phyloP scores from a whole-genome alignment of 2,888 invertebrate species.

The Leptopilina drosophilae region DNA sequence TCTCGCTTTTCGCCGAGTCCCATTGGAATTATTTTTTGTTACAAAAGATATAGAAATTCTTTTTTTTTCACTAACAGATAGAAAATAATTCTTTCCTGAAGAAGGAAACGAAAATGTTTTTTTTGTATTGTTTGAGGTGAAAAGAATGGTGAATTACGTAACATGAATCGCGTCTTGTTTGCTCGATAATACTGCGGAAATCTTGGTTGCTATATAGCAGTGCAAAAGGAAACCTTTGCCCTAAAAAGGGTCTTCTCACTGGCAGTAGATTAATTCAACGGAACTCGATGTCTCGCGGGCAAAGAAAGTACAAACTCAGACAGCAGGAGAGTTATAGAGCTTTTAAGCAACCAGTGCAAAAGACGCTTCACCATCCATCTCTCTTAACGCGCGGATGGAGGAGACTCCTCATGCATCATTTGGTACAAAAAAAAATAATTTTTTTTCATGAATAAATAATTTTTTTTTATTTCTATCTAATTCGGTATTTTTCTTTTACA shows the following conservation, averaged over 20 bases:
- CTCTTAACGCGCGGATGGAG: slow-evolving; percentile 34
- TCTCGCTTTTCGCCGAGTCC: neutral
- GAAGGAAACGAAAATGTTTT: neutral
- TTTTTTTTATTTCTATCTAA: neutral
- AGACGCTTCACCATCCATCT: slow-evolving; percentile 13
- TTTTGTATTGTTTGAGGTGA: neutral
- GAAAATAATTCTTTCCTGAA: too few species aligned
- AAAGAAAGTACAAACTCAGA: slow-evolving; percentile 16
- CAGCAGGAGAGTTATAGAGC: slow-evolving; percentile 34
- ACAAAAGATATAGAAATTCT: neutral
- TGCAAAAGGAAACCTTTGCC: slow-evolving; percentile 2
- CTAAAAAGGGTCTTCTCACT: slow-evolving; percentile 17
- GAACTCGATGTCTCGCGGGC: slow-evolving; percentile 33
- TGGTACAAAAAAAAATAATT: neutral
- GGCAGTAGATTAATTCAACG: slow-evolving; percentile 33
- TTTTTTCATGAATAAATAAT: slow-evolving; percentile 18
- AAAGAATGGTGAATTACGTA: neutral
- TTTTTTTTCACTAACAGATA: too few species aligned
- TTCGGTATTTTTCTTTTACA: too few species aligned
- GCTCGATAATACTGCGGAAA: slow-evolving; percentile 31
- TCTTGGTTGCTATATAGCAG: slow-evolving; percentile 30
- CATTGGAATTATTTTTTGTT: neutral
- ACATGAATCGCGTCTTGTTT: slow-evolving; percentile 4
- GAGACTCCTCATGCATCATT: slow-evolving; percentile 28
- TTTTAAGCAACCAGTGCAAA: slow-evolving; percentile 28